Percentiles rank a stretch among this genome's conserved stretches.
Conservation (phyloP, 92 coral and sea anemone genomes). For the Montipora capitata region DNA sequence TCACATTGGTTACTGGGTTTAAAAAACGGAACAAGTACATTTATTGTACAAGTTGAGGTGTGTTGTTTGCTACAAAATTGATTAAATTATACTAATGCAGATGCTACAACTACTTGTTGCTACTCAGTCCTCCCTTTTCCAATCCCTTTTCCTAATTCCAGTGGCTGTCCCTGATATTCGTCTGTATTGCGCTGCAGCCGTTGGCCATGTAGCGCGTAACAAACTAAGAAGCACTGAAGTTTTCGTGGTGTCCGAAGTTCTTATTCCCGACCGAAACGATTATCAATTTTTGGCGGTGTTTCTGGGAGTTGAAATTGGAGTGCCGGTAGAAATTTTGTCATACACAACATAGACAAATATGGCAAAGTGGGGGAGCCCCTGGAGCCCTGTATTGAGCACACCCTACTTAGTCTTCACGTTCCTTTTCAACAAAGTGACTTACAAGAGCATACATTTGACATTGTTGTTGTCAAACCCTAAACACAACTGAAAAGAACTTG, state of each 20-base stretch:
- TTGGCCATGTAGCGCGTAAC: background rate
- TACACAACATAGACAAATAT: background rate
- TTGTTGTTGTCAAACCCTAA: background rate
- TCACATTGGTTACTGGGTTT: no score
- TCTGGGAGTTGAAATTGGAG: background rate
- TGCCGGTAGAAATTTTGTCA: background rate
- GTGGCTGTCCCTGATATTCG: background rate
- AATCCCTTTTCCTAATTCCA: background rate
- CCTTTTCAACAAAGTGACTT: background rate
- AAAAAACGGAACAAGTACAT: background rate
- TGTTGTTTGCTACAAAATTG: background rate
- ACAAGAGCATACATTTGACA: constrained; percentile 1
- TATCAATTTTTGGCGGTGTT: background rate
- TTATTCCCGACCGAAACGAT: background rate
- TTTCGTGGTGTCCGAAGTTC: constrained; percentile 1
- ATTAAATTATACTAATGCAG: no score
- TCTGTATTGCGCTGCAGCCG: background rate
- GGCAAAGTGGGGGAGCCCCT: constrained; percentile 8
- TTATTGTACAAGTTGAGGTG: constrained; percentile 2
- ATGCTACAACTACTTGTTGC: background rate
- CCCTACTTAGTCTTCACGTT: background rate
- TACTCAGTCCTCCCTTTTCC: background rate
- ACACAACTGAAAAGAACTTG: background rate
- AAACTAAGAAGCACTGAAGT: background rate
- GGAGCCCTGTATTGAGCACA: background rate